Conservation (phyloP, 2,113 vertebrate genomes). For the Notarius lentiginosus region DNA sequence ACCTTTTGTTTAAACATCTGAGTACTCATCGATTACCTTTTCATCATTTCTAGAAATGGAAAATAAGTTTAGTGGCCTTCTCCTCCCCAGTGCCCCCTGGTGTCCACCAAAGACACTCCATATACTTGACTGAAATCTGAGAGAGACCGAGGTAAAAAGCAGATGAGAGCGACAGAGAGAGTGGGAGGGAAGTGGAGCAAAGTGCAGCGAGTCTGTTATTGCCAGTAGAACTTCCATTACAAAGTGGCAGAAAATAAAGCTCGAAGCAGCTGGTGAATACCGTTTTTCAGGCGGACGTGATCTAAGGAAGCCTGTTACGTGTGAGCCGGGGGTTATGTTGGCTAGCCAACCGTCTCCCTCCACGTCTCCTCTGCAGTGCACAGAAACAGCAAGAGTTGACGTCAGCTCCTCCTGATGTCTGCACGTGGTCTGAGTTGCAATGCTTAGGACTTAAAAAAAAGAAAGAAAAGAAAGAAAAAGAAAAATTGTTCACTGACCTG, state of each 20-base stretch:
- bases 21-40: conserved; percentile 68
- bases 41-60: conserved; percentile 65
- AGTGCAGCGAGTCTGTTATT: conserved; percentile 59
- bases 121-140: conserved; percentile 61
- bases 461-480: not conserved
- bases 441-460: conserved; percentile 46
- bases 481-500: conserved; percentile 59
- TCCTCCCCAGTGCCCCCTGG: conserved; percentile 60
- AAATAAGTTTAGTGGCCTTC: conserved; percentile 69
- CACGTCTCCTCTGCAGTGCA: conserved; percentile 48
- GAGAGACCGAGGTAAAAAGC: conserved; percentile 35
- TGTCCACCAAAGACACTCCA: conserved; percentile 62
- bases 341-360: conserved; percentile 42
- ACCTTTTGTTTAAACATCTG: conserved; percentile 64
- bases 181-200: conserved; percentile 36
- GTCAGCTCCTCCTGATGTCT: conserved; percentile 55
- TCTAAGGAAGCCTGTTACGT: conserved; percentile 46
- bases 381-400: conserved; percentile 38
- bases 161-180: conserved; percentile 54
- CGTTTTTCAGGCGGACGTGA: conserved; percentile 51
- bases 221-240: conserved; percentile 57
- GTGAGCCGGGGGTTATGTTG: conserved; percentile 51
- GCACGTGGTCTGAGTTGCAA: conserved; percentile 51
- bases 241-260: conserved; percentile 46
- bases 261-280: conserved; percentile 40